Conservation (phyloP, 2,113 vertebrate species). For the Lepisosteus oculatus region DNA sequence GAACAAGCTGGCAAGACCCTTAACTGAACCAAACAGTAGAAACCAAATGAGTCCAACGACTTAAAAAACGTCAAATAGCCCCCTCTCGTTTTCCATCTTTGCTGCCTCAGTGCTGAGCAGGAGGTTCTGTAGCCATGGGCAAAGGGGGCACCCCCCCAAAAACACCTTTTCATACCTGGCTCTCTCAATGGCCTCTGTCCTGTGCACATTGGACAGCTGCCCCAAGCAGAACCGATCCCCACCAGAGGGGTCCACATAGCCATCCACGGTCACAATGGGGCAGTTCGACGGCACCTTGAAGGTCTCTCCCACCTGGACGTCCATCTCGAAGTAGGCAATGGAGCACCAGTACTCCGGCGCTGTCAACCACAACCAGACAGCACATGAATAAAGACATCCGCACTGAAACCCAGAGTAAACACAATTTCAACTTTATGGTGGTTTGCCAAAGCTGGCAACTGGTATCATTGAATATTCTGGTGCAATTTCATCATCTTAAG, state of each 20-base stretch:
- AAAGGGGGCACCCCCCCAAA: too few relatives aligned
- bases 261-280: slow-evolving; percentile 89
- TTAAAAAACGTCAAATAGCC: too few relatives aligned
- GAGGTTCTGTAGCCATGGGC: too few relatives aligned
- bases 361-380: slow-evolving; percentile 36
- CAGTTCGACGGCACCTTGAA: slow-evolving; percentile 94
- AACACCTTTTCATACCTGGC: slow-evolving; percentile 67
- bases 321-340: slow-evolving; percentile 97
- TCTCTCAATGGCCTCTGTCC: slow-evolving; percentile 95
- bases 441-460: not conserved
- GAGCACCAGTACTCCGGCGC: slow-evolving; percentile 98
- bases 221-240: slow-evolving; percentile 93
- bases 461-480: not conserved
- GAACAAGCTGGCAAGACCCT: too few relatives aligned
- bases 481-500: too few relatives aligned
- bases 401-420: not conserved
- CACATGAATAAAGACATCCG: not conserved
- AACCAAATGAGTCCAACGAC: too few relatives aligned
- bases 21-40: too few relatives aligned
- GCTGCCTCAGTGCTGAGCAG: too few relatives aligned
- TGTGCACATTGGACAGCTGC: slow-evolving; percentile 92
- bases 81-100: too few relatives aligned
- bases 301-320: slow-evolving; percentile 92
- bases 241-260: slow-evolving; percentile 94
- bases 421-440: not conserved